phyloP scores from a whole-genome alignment of 2,797 vertebrate genomes.

The Peromyscus attwateri region DNA sequence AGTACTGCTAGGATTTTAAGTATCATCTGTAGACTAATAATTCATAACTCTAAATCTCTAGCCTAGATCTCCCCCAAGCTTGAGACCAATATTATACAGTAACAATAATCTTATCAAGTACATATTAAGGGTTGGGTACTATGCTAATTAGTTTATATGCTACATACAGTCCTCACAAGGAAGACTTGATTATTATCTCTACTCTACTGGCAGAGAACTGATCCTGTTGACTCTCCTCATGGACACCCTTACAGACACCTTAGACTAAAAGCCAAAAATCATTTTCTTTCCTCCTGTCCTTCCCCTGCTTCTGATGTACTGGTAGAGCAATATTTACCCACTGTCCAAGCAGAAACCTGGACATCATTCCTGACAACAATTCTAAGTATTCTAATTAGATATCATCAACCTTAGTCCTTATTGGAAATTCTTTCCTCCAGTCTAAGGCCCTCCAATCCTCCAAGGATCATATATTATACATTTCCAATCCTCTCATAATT shows the following conservation, averaged over 20 bases:
- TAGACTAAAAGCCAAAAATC: slow-evolving; percentile 12
- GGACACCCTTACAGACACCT: not conserved
- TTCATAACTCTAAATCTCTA: slow-evolving; percentile 38
- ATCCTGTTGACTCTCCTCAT: not conserved
- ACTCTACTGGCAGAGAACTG: not conserved
- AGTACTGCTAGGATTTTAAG: slow-evolving; percentile 36
- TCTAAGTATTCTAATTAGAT: not conserved
- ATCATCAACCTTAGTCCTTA: not conserved
- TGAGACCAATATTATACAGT: not conserved
- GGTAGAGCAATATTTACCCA: not conserved
- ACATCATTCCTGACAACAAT: not conserved
- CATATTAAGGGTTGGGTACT: not conserved
- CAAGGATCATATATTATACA: not conserved
- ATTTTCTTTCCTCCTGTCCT: not conserved
- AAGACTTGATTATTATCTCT: slow-evolving; percentile 3
- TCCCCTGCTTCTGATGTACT: not conserved
- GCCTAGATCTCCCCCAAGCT: slow-evolving; percentile 2
- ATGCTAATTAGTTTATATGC: not conserved
- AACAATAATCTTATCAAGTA: not conserved
- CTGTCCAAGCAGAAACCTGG: not conserved
- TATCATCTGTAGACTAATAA: slow-evolving; percentile 26
- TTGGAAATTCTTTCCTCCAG: not conserved
- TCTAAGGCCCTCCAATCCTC: not conserved
- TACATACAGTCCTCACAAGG: not conserved
- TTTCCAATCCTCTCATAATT: slow-evolving; percentile 13